A percentile compares a stretch with the other conserved stretches of the same genome.
Conservation (phyloP, 2,888 invertebrate genomes). For the Andrena trimmerana region DNA sequence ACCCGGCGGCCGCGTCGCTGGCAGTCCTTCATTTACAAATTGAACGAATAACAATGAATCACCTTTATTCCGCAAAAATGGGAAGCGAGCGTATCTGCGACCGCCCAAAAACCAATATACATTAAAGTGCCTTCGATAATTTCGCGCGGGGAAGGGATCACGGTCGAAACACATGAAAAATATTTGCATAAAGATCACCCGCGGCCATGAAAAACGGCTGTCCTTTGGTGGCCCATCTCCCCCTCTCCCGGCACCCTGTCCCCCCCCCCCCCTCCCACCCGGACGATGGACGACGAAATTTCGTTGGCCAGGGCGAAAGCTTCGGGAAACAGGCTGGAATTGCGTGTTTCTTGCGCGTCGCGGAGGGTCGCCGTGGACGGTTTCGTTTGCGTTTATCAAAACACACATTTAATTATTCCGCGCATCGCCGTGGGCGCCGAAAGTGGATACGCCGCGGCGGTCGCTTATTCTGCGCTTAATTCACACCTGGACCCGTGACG, state of each 20-base stretch:
- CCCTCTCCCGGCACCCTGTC: not conserved
- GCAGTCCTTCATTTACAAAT: conserved; percentile 43
- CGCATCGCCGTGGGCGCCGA: conserved; percentile 73
- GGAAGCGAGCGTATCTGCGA: conserved; percentile 15
- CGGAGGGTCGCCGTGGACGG: conserved; percentile 22
- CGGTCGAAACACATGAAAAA: not conserved
- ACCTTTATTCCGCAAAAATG: conserved; percentile 24
- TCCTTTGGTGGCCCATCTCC: conserved; percentile 13
- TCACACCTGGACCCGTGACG: conserved; percentile 82
- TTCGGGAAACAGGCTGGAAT: conserved; percentile 31
- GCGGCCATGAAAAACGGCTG: conserved; percentile 1
- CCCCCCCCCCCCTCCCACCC: too few species aligned
- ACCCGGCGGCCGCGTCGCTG: conserved; percentile 8
- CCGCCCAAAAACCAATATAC: not conserved
- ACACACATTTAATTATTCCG: conserved; percentile 83
- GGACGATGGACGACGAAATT: conserved; percentile 26
- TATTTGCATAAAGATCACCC: conserved; percentile 28
- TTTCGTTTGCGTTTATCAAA: conserved; percentile 79
- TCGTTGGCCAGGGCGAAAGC: conserved; percentile 9
- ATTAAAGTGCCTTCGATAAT: conserved; percentile 7
- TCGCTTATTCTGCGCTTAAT: conserved; percentile 79
- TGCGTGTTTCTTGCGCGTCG: conserved; percentile 46
- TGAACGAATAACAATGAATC: conserved; percentile 37
- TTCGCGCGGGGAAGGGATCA: not conserved
- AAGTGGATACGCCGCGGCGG: conserved; percentile 71